phyloP scores from a whole-genome alignment of 2,888 invertebrate genomes.

The Prosopocoilus inquinatus region DNA sequence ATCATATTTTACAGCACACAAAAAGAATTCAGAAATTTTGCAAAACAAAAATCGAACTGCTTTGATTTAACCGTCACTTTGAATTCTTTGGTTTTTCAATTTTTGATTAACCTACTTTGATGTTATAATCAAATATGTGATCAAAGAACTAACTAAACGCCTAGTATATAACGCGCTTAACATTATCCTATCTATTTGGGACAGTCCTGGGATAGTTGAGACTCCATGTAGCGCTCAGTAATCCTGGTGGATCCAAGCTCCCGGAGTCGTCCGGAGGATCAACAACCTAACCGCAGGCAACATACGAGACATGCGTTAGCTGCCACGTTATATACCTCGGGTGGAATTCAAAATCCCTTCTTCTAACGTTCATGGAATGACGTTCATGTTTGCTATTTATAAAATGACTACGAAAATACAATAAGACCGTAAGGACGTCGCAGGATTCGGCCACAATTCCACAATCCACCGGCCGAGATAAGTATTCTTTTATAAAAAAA shows the following conservation, averaged over 20 bases:
- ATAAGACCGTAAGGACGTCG: no score
- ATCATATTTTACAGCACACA: not conserved
- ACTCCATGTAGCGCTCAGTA: constrained; percentile 35
- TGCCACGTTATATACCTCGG: constrained; percentile 31
- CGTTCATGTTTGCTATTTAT: no score
- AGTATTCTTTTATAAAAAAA: no score
- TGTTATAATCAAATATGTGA: constrained; percentile 19
- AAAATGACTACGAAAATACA: no score
- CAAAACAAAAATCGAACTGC: no score
- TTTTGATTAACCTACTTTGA: no score
- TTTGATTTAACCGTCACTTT: no score
- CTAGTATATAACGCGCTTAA: constrained; percentile 36
- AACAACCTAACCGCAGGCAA: constrained; percentile 38
- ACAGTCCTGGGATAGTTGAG: constrained; percentile 37
- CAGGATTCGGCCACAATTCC: no score
- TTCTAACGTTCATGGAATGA: constrained; percentile 5
- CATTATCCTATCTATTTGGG: constrained; percentile 42
- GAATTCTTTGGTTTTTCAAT: no score
- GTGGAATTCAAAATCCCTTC: constrained; percentile 31
- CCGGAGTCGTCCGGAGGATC: constrained; percentile 36
- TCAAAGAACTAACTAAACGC: constrained; percentile 31
- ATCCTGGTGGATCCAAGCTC: constrained; percentile 38
- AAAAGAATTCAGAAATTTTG: constrained; percentile 1
- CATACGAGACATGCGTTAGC: constrained; percentile 38
- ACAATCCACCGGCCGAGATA: no score